Conservation (phyloP, 1,140 invertebrate species). For the Pteromalus puparum region DNA sequence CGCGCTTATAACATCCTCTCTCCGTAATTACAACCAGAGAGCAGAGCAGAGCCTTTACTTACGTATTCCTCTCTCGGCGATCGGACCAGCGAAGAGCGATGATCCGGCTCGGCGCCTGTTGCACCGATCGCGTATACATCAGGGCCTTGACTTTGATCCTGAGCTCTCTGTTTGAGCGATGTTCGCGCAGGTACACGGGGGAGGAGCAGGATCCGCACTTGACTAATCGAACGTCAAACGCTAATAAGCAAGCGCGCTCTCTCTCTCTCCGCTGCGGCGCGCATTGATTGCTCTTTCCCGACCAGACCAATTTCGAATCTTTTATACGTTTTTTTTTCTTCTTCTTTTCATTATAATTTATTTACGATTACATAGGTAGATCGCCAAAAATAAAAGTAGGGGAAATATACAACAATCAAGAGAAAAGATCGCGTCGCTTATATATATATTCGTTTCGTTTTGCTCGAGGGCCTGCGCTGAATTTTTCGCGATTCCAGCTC, state of each 20-base stretch:
- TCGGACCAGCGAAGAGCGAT: conserved; percentile 65
- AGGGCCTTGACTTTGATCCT: conserved; percentile 55
- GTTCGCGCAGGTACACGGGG: conserved; percentile 51
- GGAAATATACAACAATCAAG: neutral
- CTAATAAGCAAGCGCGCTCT: conserved; percentile 70
- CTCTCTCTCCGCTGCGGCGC: too few relatives aligned
- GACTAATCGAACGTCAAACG: conserved; percentile 75
- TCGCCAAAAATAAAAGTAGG: neutral
- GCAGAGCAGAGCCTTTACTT: conserved; percentile 54
- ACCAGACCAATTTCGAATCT: conserved; percentile 62
- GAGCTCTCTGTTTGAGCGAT: conserved; percentile 48
- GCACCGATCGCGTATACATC: conserved; percentile 53
- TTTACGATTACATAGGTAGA: neutral
- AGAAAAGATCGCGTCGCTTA: neutral
- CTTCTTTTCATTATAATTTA: conserved; percentile 3
- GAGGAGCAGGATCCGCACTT: conserved; percentile 67
- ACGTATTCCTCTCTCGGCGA: conserved; percentile 49
- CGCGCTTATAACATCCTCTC: conserved; percentile 55
- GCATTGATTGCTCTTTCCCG: conserved; percentile 57
- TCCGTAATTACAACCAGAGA: conserved; percentile 65
- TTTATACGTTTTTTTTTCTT: conserved; percentile 1
- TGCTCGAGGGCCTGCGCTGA: neutral
- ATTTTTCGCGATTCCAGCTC: conserved; percentile 34
- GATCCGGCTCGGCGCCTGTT: conserved; percentile 69
- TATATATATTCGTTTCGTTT: too few relatives aligned